These are phyloP conservation scores for Gerris buenoi DNA, from an alignment of 1,140 invertebrate species.

Conservation along the genomic window DNA sequence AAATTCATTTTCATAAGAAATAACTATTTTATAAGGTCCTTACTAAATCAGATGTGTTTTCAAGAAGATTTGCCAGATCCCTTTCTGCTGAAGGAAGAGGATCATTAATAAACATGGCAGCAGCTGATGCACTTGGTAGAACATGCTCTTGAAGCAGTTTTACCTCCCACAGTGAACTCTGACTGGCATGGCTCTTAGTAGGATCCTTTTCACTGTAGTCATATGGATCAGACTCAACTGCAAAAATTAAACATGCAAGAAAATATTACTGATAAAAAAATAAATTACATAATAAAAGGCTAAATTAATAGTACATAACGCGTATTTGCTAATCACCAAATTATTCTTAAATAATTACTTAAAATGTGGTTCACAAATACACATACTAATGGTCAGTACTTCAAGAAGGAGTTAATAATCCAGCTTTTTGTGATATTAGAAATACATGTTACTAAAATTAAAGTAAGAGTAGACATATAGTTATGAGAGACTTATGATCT, in stretches of 20 bases:
- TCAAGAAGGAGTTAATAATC: too few relatives aligned
- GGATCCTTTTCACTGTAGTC: conserved; percentile 65
- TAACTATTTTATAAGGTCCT: background rate
- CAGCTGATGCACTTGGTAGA: conserved; percentile 49
- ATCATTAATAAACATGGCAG: conserved; percentile 51
- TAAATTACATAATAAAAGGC: background rate
- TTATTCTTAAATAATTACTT: background rate
- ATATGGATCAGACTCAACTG: conserved; percentile 60
- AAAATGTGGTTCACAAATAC: background rate
- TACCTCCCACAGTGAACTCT: conserved; percentile 86
- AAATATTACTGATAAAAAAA: background rate
- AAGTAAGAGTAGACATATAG: too few relatives aligned
- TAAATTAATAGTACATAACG: background rate
- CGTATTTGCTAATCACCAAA: background rate
- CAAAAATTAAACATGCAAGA: conserved; percentile 8
- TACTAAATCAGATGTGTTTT: conserved; percentile 38
- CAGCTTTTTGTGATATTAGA: too few relatives aligned
- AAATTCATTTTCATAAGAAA: background rate
- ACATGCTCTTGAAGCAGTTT: conserved; percentile 55
- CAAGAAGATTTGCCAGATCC: conserved; percentile 44
- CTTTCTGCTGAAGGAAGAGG: conserved; percentile 48
- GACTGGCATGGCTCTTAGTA: conserved; percentile 54
- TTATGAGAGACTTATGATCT: too few relatives aligned
- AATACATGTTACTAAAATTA: too few relatives aligned
- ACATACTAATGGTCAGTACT: too few relatives aligned